phyloP scores from a whole-genome alignment of 2,797 vertebrate species.

The Malurus leucopterus region DNA sequence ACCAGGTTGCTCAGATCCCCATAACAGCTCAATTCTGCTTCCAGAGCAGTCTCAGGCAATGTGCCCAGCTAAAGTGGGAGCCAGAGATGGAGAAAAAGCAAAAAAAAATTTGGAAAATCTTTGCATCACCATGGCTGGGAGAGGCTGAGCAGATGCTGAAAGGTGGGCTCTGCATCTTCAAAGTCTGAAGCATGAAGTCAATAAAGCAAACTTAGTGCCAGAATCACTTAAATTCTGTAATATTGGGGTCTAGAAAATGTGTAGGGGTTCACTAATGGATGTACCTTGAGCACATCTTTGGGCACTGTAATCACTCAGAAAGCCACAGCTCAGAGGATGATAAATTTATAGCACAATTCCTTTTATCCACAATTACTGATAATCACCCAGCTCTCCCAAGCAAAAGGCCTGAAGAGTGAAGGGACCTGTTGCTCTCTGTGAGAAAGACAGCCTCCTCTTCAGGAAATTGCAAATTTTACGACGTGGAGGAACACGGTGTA shows the following conservation, averaged over 20 bases:
- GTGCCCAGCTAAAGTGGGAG: neutral
- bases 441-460: slow-evolving; percentile 29
- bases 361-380: neutral
- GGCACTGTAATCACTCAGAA: neutral
- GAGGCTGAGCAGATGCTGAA: neutral
- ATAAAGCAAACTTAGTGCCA: neutral
- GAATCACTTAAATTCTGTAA: neutral
- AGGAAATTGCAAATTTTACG: slow-evolving; percentile 58
- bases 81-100: neutral
- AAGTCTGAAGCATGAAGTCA: neutral
- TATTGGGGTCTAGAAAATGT: neutral
- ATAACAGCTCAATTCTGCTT: neutral
- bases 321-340: neutral
- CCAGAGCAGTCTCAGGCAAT: neutral
- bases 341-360: neutral
- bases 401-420: neutral
- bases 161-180: neutral
- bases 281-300: neutral
- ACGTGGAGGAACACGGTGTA: neutral
- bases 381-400: neutral
- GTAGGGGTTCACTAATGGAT: neutral
- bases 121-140: neutral
- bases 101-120: neutral
- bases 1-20: neutral
- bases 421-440: neutral